Base-by-base conservation (phyloP, 2,113 vertebrate species). In the Grus americana region DNA sequence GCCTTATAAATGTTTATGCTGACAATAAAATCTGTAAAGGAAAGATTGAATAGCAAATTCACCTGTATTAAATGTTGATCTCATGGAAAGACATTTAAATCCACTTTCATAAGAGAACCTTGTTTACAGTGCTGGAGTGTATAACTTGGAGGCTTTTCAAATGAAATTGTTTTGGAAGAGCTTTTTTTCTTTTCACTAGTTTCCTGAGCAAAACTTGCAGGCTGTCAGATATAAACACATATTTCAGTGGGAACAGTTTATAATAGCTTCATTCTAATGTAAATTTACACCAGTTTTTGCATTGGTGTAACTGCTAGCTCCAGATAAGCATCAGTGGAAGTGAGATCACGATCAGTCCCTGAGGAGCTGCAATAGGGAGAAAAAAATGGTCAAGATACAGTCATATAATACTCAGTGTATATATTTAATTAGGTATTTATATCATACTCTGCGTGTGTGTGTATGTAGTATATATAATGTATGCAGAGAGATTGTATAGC, bases 61-160 rank as follows among this genome's bases (percentile, higher is more conserved):
- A 95, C 30, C 82, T 95, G 44, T 55, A 66, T 92, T 91, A 89
- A 90, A 79, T 52, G 42, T 40, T 85, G 38, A 82, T 44, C 34
- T 74, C 34, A 24, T 72, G 54, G 84, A 86, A 93, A 90, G 73
- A 74, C 46, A 74, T 80, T 87, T 71, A 92, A 94, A 79, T 57
- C n/a, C 38, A 67, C 44, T 89, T 93, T 74, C 29, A 24, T 78
- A 79, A 72, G 26, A 27, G 19, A 79, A 34, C 34, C 15, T 78
- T 96, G 62, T 86, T 96, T 96, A 86, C 58, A 68, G 34, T 47
- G 12, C 52, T 70, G 26, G 36, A 90, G 49, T 84, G 57, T 88
- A 12, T 79, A 67, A 95, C 38, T 96, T 96, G 92, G 91, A 95
- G 32, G 12, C 68, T 79, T 92, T 84, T 95, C 87, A 92, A 79